These are phyloP conservation scores for Laticauda colubrina DNA, from an alignment of 2,113 vertebrate genomes.

Conservation along the genomic window DNA sequence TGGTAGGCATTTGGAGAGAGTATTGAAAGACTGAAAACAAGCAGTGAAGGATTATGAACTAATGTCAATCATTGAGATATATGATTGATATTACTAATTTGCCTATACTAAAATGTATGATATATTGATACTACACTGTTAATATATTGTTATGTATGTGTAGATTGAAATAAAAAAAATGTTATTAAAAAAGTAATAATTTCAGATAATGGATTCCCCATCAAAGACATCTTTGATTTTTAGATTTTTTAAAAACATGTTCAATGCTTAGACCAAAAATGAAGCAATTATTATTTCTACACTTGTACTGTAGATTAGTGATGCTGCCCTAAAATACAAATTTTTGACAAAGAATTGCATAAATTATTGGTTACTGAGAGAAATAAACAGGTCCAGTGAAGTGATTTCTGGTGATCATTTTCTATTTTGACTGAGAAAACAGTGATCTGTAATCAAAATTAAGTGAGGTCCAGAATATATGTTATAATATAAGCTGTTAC, in stretches of 20 bases:
- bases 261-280: not conserved
- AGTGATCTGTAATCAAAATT: not conserved
- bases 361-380: not conserved
- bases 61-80: no score
- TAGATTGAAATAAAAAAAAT: no score
- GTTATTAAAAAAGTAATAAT: not conserved
- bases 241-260: not conserved
- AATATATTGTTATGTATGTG: no score
- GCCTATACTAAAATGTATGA: no score
- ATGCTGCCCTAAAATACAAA: not conserved
- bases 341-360: not conserved
- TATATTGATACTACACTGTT: no score
- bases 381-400: not conserved
- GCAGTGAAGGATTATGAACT: no score
- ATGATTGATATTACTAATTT: no score
- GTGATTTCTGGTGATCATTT: not conserved
- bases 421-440: not conserved
- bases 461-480: not conserved
- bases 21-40: no score
- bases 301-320: not conserved
- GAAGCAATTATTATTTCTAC: not conserved
- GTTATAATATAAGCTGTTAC: not conserved
- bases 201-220: not conserved
- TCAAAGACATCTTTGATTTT: not conserved
- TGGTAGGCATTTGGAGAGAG: no score